Base-by-base conservation (phyloP, 2,797 vertebrate species). In the Sparus aurata region DNA sequence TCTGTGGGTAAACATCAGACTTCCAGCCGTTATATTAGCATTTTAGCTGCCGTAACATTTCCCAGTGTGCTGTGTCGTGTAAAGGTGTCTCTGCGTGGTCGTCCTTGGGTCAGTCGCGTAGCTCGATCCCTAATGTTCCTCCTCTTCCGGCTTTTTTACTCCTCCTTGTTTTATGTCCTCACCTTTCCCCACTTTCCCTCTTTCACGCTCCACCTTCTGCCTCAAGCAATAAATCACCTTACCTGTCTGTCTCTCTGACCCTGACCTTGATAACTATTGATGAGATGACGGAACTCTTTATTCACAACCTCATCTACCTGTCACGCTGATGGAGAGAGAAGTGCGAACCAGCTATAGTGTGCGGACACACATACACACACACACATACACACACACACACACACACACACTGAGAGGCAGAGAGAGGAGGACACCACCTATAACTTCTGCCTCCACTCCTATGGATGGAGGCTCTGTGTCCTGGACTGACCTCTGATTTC, bases 211-310 rank as follows among this genome's bases (percentile, higher is more conserved):
- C 60, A 81, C 77, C 79, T 80, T 82, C 78, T 72, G 41, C 73
- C 81, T 90, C 65, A 69, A 46, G 73, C 69, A 63, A 85, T 90
- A 87, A 79, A 92, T 90, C 80, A 83, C 82, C 78, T 79, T 41
- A 41, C 57, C 81, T 75, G 75, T 87, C 79, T 45, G 69, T 80
- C 80, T 84, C 70, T 65, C 62, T 80, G 77, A 87, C 79, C 83
- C 85, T 83, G 90, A 91, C 87, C 88, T 91, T 91, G 80, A 87
- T 89, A 77, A 91, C 83, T 91, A 88, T 86, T 90, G 87, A 92
- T 86, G 85, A 92, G 75, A 83, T 82, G 82, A 86, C 67, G 25
- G 49, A 88, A 84, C 75, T 82, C 80, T 92, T 89, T 83, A 81
- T 84, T 88, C 80, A 79, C 71, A 78, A 49, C 79, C 78, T 87